Percentiles rank a stretch among this genome's conserved stretches.
phyloP scores from a whole-genome alignment of 30 jellyfish, hydroid and myxozoan species.

The Aurelia aurita region DNA sequence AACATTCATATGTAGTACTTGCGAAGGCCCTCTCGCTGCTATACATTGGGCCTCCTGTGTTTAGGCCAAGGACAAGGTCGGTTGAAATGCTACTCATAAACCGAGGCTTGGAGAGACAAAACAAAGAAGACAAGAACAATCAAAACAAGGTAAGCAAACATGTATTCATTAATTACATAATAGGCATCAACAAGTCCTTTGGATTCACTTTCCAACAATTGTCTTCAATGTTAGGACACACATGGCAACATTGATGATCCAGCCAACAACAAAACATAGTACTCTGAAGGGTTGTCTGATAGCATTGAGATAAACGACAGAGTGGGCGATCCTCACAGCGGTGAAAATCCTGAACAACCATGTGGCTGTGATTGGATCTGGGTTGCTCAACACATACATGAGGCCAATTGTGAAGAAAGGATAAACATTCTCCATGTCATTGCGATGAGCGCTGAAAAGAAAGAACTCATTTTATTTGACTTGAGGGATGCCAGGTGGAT shows the following conservation, averaged over 20 bases:
- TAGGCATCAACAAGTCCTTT: too few relatives aligned
- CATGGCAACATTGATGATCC: conserved; percentile 26
- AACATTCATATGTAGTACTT: too few relatives aligned
- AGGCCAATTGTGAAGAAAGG: conserved; percentile 68
- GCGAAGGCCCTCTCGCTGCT: too few relatives aligned
- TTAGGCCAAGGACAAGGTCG: too few relatives aligned
- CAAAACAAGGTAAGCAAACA: too few relatives aligned
- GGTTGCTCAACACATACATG: conserved; percentile 29
- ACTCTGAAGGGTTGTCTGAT: conserved; percentile 58
- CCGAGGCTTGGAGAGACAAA: too few relatives aligned
- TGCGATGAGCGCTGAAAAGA: conserved; percentile 58
- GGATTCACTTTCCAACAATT: neutral
- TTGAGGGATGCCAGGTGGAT: neutral
- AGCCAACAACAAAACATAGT: conserved; percentile 21
- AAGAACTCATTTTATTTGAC: too few relatives aligned
- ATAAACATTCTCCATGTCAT: conserved; percentile 62
- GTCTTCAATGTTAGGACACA: conserved; percentile 9
- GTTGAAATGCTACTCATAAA: too few relatives aligned
- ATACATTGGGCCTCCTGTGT: too few relatives aligned
- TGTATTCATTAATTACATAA: too few relatives aligned
- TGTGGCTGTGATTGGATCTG: conserved; percentile 25
- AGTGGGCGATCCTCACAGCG: conserved; percentile 45
- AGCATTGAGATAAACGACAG: conserved; percentile 39
- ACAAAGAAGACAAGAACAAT: too few relatives aligned
- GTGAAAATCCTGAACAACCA: conserved; percentile 67